phyloP scores from a whole-genome alignment of 2,113 vertebrate genomes.

The Heterochromis multidens region DNA sequence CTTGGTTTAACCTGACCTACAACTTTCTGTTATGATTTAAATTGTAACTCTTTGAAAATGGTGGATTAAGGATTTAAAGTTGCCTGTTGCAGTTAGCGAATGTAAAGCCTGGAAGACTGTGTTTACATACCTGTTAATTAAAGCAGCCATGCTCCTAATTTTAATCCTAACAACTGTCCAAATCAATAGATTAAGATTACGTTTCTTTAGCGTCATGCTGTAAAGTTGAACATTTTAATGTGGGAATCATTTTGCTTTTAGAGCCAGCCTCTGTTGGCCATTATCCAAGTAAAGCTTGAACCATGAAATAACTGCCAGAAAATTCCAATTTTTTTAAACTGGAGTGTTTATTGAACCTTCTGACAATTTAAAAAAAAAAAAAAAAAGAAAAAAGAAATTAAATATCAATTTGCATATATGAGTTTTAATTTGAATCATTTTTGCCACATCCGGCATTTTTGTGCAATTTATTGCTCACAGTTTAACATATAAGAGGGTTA shows the following conservation, averaged over 20 bases:
- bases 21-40: not conserved
- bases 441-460: too few species aligned
- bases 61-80: not conserved
- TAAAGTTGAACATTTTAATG: not conserved
- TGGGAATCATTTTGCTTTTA: fast-evolving
- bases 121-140: not conserved
- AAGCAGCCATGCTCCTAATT: not conserved
- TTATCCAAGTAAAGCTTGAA: too few species aligned
- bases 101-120: not conserved
- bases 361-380: too few species aligned
- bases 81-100: not conserved
- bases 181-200: not conserved
- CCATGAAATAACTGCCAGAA: too few species aligned
- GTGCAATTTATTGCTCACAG: too few species aligned
- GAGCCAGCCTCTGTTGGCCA: not conserved
- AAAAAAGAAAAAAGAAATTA: too few species aligned
- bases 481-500: too few species aligned
- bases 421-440: too few species aligned
- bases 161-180: not conserved
- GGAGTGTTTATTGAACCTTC: too few species aligned
- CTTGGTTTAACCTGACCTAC: not conserved
- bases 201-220: not conserved
- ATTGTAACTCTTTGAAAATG: not conserved
- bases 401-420: too few species aligned
- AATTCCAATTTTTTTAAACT: too few species aligned